phyloP scores from a whole-genome alignment of 1,140 invertebrate genomes.

The Aricia agestis region DNA sequence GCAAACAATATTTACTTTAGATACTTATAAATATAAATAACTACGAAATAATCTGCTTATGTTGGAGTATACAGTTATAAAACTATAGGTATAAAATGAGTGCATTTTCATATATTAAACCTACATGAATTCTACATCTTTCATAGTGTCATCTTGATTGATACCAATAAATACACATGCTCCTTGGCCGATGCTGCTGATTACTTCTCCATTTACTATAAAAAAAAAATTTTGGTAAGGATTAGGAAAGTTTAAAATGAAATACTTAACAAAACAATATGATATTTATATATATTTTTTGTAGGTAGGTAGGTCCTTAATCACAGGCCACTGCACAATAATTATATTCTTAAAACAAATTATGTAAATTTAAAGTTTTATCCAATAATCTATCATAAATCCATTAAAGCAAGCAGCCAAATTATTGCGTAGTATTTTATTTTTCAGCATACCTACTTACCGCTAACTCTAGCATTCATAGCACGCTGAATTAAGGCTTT shows the following conservation, averaged over 20 bases:
- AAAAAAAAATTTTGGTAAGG: conserved; percentile 32
- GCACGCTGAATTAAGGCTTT: conserved; percentile 87
- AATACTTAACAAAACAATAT: not conserved
- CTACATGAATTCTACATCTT: conserved; percentile 93
- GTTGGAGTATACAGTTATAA: not conserved
- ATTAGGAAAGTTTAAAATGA: not conserved
- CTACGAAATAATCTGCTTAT: not conserved
- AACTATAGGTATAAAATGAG: too few species aligned
- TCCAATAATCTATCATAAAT: not conserved
- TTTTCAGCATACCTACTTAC: conserved; percentile 64
- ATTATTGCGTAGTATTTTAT: not conserved
- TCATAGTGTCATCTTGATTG: conserved; percentile 83
- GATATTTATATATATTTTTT: too few species aligned
- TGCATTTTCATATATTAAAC: conserved; percentile 39
- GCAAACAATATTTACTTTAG: too few species aligned
- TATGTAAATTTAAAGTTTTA: too few species aligned
- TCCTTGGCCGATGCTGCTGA: conserved; percentile 90
- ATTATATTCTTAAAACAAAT: too few species aligned
- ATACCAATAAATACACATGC: conserved; percentile 93
- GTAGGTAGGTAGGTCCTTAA: too few species aligned
- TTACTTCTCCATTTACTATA: conserved; percentile 86
- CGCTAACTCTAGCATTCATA: conserved; percentile 82
- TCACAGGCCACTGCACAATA: too few species aligned
- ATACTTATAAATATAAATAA: too few species aligned
- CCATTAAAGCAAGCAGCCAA: not conserved